These are phyloP conservation scores for Rhodinocichla rosea DNA, from an alignment of 2,113 vertebrate genomes.

Conservation along the genomic window DNA sequence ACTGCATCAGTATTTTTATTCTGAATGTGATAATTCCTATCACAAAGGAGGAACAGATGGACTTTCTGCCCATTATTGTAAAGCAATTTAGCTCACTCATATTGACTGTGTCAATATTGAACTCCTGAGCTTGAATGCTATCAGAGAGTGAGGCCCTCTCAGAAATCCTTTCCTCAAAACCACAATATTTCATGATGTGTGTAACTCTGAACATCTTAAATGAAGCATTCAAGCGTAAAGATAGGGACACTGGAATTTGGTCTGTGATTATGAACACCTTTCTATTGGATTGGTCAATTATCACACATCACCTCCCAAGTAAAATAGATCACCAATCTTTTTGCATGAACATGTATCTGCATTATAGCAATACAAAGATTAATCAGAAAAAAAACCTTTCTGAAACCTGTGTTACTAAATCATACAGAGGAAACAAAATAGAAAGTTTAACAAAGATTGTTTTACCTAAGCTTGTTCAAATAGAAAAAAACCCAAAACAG, in stretches of 20 bases:
- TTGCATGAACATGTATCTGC: not conserved
- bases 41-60: not conserved
- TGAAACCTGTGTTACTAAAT: not conserved
- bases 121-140: not conserved
- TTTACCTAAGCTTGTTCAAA: not conserved
- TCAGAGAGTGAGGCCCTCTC: not conserved
- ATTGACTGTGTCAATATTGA: not conserved
- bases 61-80: not conserved
- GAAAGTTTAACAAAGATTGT: not conserved
- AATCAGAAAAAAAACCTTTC: not conserved
- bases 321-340: not conserved
- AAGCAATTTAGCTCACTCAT: not conserved
- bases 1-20: not conserved
- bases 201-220: not conserved
- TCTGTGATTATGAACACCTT: not conserved
- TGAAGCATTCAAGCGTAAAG: not conserved
- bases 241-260: not conserved
- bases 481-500: not conserved
- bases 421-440: not conserved
- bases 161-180: not conserved
- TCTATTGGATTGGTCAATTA: not conserved
- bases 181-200: accelerated
- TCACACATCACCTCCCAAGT: not conserved
- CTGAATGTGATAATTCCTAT: not conserved
- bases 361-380: not conserved